phyloP scores from a whole-genome alignment of 2,797 vertebrate species.

The Calcarius lapponicus region DNA sequence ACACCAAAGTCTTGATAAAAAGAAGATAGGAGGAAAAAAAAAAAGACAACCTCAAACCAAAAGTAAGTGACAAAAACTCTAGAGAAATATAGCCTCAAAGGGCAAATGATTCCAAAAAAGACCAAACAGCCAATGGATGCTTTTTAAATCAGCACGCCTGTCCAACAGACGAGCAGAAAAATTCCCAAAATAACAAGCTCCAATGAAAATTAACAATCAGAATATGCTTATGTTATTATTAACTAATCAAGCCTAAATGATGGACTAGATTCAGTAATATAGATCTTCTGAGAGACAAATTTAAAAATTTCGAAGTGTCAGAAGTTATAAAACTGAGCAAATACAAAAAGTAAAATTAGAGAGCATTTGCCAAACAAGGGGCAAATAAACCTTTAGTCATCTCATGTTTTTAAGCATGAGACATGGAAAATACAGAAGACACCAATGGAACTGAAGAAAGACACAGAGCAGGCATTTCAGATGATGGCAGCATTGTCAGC shows the following conservation, averaged over 20 bases:
- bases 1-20: background rate
- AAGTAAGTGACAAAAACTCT: background rate
- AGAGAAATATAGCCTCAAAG: background rate
- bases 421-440: background rate
- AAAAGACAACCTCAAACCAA: background rate
- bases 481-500: background rate
- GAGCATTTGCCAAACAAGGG: background rate
- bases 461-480: background rate
- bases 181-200: background rate
- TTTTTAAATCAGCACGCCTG: background rate
- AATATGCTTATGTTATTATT: background rate
- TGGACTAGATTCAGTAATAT: background rate
- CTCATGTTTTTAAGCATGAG: background rate
- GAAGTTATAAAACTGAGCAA: background rate
- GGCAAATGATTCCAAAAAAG: background rate
- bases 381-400: background rate
- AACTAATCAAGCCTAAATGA: background rate
- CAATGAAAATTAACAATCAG: background rate
- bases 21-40: background rate
- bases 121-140: background rate
- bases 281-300: background rate
- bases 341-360: background rate
- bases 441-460: background rate
- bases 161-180: background rate
- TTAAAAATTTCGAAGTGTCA: background rate